Percentiles rank a stretch among this genome's conserved stretches.
phyloP scores from a whole-genome alignment of 2,113 vertebrate species.

The Colius striatus region DNA sequence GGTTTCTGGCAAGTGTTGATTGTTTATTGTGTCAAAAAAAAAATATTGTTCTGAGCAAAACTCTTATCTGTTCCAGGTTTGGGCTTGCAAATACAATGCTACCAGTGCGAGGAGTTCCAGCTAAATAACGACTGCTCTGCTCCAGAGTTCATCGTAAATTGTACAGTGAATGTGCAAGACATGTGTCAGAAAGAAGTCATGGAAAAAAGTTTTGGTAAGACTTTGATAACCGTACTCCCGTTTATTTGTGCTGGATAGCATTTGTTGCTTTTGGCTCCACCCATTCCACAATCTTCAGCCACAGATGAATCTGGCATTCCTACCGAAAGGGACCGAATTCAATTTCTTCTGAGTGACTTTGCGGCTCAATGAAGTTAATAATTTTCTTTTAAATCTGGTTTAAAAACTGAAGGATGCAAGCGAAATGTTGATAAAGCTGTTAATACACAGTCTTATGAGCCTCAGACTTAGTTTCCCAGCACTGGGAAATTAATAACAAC shows the following conservation, averaged over 20 bases:
- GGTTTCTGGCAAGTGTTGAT: neutral
- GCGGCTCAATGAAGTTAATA: neutral
- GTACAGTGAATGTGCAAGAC: constrained; percentile 97
- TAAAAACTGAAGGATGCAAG: neutral
- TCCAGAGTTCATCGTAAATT: constrained; percentile 95
- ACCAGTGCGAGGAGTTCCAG: constrained; percentile 97
- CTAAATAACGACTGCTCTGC: constrained; percentile 93
- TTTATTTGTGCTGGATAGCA: neutral
- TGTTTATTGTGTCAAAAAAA: neutral
- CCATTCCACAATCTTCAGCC: neutral
- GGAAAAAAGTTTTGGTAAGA: constrained; percentile 92
- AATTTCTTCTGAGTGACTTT: neutral
- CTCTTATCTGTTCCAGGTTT: constrained; percentile 71
- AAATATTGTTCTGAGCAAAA: neutral
- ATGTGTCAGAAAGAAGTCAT: constrained; percentile 99
- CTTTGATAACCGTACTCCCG: neutral
- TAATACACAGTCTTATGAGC: constrained; percentile 33
- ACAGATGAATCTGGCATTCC: neutral
- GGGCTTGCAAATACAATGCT: constrained; percentile 96
- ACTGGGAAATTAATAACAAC: constrained; percentile 70
- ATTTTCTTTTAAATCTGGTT: constrained; percentile 16
- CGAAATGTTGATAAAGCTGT: constrained; percentile 27
- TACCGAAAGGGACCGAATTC: neutral
- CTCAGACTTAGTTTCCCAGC: constrained; percentile 56
- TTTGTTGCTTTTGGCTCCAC: neutral